Evolutionary conservation across 1,140 invertebrate genomes (phyloP).

Genomic region (Gryon sp.): DNA sequence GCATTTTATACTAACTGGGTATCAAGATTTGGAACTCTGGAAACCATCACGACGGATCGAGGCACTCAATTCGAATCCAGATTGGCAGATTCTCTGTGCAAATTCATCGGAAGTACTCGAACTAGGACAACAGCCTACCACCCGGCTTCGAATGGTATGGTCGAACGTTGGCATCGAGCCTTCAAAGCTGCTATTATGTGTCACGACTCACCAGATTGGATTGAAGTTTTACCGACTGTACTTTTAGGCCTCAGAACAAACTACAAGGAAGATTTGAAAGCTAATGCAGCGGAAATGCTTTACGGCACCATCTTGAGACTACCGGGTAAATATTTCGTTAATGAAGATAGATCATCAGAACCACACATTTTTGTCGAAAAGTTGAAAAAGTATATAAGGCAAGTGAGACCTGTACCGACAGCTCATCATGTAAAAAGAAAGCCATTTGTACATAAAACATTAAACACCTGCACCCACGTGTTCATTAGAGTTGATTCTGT

Average conservation of each 20-base stretch:
- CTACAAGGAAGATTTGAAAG: background rate
- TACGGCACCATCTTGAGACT: background rate
- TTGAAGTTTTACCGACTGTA: slow-evolving; percentile 40
- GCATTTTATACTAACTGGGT: slow-evolving; percentile 69
- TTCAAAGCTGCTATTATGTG: slow-evolving; percentile 65
- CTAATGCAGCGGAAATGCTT: background rate
- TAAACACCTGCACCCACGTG: slow-evolving; percentile 35
- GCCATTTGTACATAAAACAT: slow-evolving; percentile 37
- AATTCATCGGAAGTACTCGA: background rate
- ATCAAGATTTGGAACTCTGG: slow-evolving; percentile 66
- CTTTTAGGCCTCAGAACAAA: background rate
- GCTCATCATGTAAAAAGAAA: slow-evolving; percentile 31
- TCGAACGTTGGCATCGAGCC: slow-evolving; percentile 66
- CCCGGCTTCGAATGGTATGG: slow-evolving; percentile 62
- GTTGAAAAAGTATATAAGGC: slow-evolving; percentile 28
- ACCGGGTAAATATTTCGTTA: background rate
- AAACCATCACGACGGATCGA: slow-evolving; percentile 65
- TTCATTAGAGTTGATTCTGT: slow-evolving; percentile 42
- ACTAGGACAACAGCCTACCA: slow-evolving; percentile 5
- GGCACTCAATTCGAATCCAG: slow-evolving; percentile 68
- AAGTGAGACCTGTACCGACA: slow-evolving; percentile 30
- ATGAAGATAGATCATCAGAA: background rate
- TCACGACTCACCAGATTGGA: slow-evolving; percentile 15
- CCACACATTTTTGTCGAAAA: background rate
- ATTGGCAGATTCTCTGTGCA: slow-evolving; percentile 47